Conservation (phyloP, 2,113 vertebrate genomes). For the Psittacus erithacus region DNA sequence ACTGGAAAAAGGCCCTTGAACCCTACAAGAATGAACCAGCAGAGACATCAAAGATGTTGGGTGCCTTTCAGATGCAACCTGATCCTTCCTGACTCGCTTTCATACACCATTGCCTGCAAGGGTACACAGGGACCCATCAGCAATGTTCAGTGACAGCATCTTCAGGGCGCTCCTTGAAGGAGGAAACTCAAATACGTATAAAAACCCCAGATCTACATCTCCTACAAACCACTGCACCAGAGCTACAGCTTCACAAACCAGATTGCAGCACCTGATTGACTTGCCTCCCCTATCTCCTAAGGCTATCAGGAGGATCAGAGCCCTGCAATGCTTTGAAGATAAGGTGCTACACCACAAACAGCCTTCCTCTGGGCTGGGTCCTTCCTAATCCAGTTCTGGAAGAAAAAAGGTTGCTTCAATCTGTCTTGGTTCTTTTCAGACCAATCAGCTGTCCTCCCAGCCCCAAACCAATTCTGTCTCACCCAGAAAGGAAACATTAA, state of each 20-base stretch:
- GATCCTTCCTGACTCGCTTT: neutral
- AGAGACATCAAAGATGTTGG: neutral
- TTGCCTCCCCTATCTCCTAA: neutral
- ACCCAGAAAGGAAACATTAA: slow-evolving; percentile 6
- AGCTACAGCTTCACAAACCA: neutral
- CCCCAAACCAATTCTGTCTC: neutral
- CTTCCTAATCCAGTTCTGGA: neutral
- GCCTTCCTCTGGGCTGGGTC: neutral
- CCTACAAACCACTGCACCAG: neutral
- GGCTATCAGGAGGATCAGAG: neutral
- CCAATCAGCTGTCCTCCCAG: neutral
- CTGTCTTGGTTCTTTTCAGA: neutral
- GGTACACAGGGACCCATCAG: neutral
- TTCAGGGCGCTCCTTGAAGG: neutral
- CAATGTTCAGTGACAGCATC: rapidly evolving
- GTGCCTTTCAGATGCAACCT: neutral
- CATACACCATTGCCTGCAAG: neutral
- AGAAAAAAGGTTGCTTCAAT: neutral
- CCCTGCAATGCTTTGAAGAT: neutral
- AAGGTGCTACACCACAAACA: neutral
- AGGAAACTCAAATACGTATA: neutral
- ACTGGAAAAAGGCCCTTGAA: neutral
- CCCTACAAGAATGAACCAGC: neutral
- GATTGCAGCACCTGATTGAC: neutral
- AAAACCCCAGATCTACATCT: neutral